Evolutionary conservation across 2,113 vertebrate species (phyloP), one percentile per base, ranked within the genome.

Genomic region (Pterocles burchelli): DNA sequence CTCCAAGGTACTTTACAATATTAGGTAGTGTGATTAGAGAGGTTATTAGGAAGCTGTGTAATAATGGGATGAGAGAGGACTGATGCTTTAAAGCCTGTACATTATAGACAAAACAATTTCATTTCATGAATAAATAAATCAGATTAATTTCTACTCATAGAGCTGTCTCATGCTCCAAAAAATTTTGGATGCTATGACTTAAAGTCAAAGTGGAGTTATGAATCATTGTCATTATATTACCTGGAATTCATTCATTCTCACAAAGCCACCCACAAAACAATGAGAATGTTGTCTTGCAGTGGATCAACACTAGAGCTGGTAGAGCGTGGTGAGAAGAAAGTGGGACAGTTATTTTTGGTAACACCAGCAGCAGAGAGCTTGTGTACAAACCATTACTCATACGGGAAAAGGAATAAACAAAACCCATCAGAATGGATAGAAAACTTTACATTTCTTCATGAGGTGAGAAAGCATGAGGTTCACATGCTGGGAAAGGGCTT

Each of bases 1-100:
- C 93, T 90, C 57, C 77, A 93, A 87, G 57, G 31, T 62, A 91
- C 95, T 97, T 94, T 89, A 95, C 41, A 76, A 52, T 87, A 95
- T 93, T 96, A 95, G 76, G 61, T 82, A 75, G 46, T 74, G 48
- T 90, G 91, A 94, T 96, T 96, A 95, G 41, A 89, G 83, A 68
- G 61, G 48, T 95, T 94, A 95, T 97, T 95, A 94, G 31, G 45
- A 91, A 92, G 68, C 28, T 57, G 24, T 77, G 61, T 77, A 91
- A 89, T 94, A 78, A 82, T 84, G 70, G 38, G 28, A 89, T 85
- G 73, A 89, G 80, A 86, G 43, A 81, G 73, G 85, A 67, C 17
- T 54, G 65, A 77, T 90, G 49, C 18, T 87, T 95, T 91, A 84
- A 95, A 95, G 49, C 26, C 20, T 85, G 43, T 82, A 54, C 54